Evolutionary conservation across 2,888 invertebrate species (phyloP).

Genomic region (Molanna angustata): DNA sequence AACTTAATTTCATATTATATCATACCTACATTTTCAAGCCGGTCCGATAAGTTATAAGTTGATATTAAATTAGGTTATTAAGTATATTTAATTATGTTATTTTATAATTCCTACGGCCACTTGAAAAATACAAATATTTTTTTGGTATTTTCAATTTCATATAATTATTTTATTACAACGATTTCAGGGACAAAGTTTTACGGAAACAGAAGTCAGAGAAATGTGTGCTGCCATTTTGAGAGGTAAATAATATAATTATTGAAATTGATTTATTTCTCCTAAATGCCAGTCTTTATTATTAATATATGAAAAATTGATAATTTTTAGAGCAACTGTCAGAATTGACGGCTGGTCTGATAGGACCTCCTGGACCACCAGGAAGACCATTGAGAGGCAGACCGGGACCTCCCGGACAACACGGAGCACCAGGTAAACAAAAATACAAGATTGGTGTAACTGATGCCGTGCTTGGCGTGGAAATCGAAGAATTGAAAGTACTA

Average conservation of each 20-base stretch:
- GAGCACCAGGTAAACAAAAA: conserved; percentile 58
- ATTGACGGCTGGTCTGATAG: conserved; percentile 58
- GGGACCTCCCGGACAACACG: conserved; percentile 68
- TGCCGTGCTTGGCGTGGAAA: too few species aligned
- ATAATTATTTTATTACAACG: background rate
- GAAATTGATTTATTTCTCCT: background rate
- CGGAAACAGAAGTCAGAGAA: conserved; percentile 73
- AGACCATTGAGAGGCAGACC: conserved; percentile 64
- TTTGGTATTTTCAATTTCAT: background rate
- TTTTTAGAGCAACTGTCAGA: conserved; percentile 69
- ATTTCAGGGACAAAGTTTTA: conserved; percentile 60
- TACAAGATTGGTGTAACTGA: too few species aligned
- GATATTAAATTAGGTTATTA: too few species aligned
- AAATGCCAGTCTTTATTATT: background rate
- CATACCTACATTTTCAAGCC: too few species aligned
- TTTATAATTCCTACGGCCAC: too few species aligned
- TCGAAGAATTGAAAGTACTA: too few species aligned
- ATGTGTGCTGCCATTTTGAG: conserved; percentile 77
- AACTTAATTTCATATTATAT: too few species aligned
- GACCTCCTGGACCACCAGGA: conserved; percentile 67
- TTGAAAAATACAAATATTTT: too few species aligned
- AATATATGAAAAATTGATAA: background rate
- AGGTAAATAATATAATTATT: conserved; percentile 52
- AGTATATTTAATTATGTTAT: background rate
- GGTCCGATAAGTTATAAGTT: too few species aligned